A percentile compares a stretch with the other conserved stretches of the same genome.
Evolutionary conservation across 2,797 vertebrate genomes (phyloP).

Genomic region (Chelon auratus): DNA sequence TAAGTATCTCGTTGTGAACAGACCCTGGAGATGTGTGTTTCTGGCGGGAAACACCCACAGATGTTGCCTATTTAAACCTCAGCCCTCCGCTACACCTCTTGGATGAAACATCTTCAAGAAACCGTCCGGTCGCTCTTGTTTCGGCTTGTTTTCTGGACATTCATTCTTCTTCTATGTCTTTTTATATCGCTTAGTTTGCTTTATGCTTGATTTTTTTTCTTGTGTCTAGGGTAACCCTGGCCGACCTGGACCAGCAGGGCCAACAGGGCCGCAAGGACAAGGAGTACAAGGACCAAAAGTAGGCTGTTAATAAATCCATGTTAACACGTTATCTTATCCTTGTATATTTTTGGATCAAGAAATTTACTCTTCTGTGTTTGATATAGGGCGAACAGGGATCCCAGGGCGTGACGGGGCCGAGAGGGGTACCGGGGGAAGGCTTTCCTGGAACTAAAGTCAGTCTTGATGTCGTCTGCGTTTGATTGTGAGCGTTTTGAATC

Average conservation of each 20-base stretch:
- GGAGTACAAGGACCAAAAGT: slow-evolving; percentile 93
- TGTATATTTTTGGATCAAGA: neutral
- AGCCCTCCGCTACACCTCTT: too few relatives aligned
- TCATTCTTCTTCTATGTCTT: too few relatives aligned
- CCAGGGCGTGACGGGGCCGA: slow-evolving; percentile 89
- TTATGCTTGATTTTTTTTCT: too few relatives aligned
- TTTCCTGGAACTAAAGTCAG: slow-evolving; percentile 90
- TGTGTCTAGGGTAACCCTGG: slow-evolving; percentile 85
- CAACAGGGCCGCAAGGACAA: slow-evolving; percentile 87
- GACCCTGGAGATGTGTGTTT: too few relatives aligned
- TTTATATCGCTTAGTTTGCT: too few relatives aligned
- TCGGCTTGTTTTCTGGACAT: too few relatives aligned
- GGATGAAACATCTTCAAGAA: too few relatives aligned
- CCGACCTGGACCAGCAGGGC: slow-evolving; percentile 86
- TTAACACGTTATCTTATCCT: too few relatives aligned
- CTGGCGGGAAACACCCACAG: too few relatives aligned
- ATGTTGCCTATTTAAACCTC: too few relatives aligned
- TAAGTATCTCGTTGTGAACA: too few relatives aligned
- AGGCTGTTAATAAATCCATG: neutral
- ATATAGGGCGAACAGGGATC: slow-evolving; percentile 89
- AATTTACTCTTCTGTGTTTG: slow-evolving; percentile 1
- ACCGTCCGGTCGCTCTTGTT: too few relatives aligned
- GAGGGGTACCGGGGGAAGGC: slow-evolving; percentile 90
- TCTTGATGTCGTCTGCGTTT: neutral
- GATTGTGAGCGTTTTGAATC: neutral